phyloP scores from a whole-genome alignment of 1,140 invertebrate genomes.

The Brevipalpus yothersi region DNA sequence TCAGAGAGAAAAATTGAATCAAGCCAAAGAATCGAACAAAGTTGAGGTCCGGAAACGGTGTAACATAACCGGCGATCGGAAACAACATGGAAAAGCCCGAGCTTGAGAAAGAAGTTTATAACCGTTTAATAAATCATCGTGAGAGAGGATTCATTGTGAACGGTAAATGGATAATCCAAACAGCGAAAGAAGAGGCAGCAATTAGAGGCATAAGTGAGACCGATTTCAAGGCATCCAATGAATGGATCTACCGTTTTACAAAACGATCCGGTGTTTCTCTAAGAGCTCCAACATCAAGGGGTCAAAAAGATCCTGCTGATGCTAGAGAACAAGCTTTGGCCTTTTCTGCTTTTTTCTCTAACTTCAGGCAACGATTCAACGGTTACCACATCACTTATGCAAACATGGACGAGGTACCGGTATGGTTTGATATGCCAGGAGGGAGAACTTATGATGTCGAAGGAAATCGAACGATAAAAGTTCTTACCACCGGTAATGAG shows the following conservation, averaged over 20 bases:
- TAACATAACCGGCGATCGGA: too few species aligned
- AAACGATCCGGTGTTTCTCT: background rate
- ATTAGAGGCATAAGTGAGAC: too few species aligned
- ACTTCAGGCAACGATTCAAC: background rate
- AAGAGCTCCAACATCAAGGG: background rate
- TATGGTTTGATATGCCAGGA: slow-evolving; percentile 3
- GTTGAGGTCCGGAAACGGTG: too few species aligned
- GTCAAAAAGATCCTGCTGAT: background rate
- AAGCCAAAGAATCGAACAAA: too few species aligned
- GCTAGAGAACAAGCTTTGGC: background rate
- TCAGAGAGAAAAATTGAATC: too few species aligned
- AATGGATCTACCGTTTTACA: background rate
- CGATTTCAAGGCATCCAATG: background rate
- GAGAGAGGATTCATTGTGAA: too few species aligned
- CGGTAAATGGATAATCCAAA: too few species aligned
- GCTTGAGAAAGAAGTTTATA: too few species aligned
- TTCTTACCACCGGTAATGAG: slow-evolving; percentile 6
- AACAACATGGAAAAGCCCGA: too few species aligned
- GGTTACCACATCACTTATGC: background rate
- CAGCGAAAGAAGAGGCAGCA: too few species aligned
- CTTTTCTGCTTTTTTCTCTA: background rate
- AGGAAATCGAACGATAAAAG: slow-evolving; percentile 1
- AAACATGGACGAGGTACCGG: slow-evolving; percentile 7
- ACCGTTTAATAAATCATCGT: too few species aligned
- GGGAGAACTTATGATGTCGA: slow-evolving; percentile 4